These are phyloP conservation scores for Melanotus villosus DNA, from an alignment of 2,888 invertebrate species.

Conservation along the genomic window DNA sequence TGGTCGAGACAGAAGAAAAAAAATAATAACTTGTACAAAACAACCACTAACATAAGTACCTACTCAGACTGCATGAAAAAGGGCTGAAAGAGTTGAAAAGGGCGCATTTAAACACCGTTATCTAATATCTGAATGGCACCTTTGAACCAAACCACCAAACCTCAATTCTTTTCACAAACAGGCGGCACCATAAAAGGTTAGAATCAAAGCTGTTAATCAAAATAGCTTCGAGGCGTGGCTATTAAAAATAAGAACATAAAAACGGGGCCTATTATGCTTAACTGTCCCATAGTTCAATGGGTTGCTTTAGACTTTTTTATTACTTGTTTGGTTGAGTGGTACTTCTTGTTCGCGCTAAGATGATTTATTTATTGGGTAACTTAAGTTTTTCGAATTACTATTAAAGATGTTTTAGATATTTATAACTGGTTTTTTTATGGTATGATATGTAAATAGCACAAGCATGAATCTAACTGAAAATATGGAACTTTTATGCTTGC, in stretches of 20 bases:
- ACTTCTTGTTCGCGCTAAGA: too few relatives aligned
- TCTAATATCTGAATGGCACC: constrained; percentile 12
- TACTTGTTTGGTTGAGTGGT: too few relatives aligned
- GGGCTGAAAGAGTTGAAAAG: not conserved
- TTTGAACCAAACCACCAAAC: constrained; percentile 7
- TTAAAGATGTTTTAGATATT: too few relatives aligned
- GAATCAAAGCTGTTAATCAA: constrained; percentile 1
- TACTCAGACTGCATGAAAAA: not conserved
- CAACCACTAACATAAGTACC: too few relatives aligned
- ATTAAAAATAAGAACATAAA: not conserved
- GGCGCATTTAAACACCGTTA: not conserved
- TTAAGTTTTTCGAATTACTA: not conserved
- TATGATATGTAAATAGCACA: too few relatives aligned
- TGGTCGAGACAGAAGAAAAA: too few relatives aligned
- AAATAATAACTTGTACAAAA: too few relatives aligned
- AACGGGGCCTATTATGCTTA: not conserved
- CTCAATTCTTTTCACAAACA: not conserved
- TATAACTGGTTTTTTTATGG: too few relatives aligned
- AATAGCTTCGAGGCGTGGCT: not conserved
- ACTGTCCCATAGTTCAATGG: not conserved
- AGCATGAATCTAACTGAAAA: too few relatives aligned
- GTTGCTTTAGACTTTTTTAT: too few relatives aligned
- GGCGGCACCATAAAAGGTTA: not conserved
- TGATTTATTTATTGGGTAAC: not conserved
- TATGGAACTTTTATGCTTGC: too few relatives aligned